Evolutionary conservation across 1,140 invertebrate species (phyloP), one percentile per base, ranked within the genome.

Genomic region (Camponotus vicinus): DNA sequence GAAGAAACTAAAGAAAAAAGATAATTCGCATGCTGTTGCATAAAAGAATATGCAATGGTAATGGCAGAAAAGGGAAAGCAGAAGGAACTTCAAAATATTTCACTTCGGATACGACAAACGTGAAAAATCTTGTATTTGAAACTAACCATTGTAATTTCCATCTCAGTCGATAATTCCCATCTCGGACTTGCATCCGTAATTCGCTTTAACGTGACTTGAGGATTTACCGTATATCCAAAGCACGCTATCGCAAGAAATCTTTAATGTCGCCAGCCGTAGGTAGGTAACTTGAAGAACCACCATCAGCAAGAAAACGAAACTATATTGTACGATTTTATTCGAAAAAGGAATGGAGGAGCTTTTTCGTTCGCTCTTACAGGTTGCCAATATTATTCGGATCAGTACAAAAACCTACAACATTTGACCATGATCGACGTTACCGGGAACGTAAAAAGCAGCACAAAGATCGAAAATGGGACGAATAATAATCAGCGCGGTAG

Each of bases 351-450:
- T 18, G n/a, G 18, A 8, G 40, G 37, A 11, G 69, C 27, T 83
- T 83, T 82, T 75, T 83, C 69, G 32, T 32, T 37, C 55, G 79
- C 79, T 83, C 79, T 83, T 73, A 83, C 79, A 83, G 55, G 69
- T 83, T 83, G 79, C 79, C 79, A 61, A 83, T 83, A 83, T 83
- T 75, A 83, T 83, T 42, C 69, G 40, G 42, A 73, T 75, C 69
- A n/a, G 32, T 11, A n/a, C 55, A 83, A 83, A 52, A 61, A 83
- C 73, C 40, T n/a, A 18, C 69, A 69, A 45, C 69, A 61, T 73
- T 83, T 73, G 52, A 61, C 69, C 55, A 69, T 75, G 55, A 73
- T 82, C 79, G 55, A 71, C 79, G n/a, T 75, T 57, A 32, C 27
- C 55, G 79, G 55, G 21, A 32, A 63, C 69, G 34, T 49, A 83